phyloP scores from a whole-genome alignment of 2,113 vertebrate species.

The Lamprologus ornatipinnis region DNA sequence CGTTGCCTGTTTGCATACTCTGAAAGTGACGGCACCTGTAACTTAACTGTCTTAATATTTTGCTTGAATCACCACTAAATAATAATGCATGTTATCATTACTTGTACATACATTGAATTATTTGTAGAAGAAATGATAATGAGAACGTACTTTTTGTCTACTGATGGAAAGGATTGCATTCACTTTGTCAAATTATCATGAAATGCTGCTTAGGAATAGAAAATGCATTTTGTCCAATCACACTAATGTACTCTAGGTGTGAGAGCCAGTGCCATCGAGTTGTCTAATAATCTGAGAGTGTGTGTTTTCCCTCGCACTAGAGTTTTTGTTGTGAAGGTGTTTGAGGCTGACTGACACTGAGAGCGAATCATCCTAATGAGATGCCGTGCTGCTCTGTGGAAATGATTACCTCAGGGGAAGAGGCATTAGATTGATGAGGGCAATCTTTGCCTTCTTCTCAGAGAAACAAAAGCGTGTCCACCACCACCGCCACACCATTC shows the following conservation, averaged over 20 bases:
- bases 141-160: not conserved
- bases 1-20: not conserved
- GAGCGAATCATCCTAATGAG: constrained; percentile 58
- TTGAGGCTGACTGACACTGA: constrained; percentile 30
- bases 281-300: constrained; percentile 27
- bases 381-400: constrained; percentile 45
- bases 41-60: not conserved
- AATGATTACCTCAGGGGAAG: constrained; percentile 53
- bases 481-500: not conserved
- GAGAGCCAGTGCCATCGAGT: not conserved
- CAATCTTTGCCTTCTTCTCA: constrained; percentile 36
- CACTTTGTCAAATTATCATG: not conserved
- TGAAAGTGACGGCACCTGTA: not conserved
- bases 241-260: not conserved
- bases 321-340: constrained; percentile 32
- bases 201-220: not conserved
- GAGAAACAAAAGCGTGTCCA: constrained; percentile 11
- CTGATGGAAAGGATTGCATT: not conserved
- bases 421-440: constrained; percentile 62
- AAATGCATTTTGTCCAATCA: not conserved
- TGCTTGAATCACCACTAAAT: not conserved
- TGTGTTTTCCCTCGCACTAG: not conserved
- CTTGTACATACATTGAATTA: not conserved
- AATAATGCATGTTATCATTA: not conserved
- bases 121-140: not conserved